Conservation (phyloP, 2,113 vertebrate species). For the Chelonoidis abingdonii region DNA sequence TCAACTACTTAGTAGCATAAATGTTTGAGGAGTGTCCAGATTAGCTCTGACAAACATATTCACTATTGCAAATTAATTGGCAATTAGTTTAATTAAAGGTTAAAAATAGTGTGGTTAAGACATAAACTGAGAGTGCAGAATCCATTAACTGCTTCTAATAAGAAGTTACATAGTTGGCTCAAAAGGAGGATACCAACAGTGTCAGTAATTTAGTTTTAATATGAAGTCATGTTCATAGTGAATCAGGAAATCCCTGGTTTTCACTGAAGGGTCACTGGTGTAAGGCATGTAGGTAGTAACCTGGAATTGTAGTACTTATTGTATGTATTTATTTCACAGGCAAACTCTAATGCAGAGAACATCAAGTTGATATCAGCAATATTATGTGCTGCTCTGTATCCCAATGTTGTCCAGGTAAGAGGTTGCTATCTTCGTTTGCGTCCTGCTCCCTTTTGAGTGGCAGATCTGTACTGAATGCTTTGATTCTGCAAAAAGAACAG, state of each 20-base stretch:
- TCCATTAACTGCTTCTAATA: not conserved
- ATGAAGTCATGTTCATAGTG: not conserved
- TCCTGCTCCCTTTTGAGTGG: not conserved
- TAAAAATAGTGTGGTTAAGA: not conserved
- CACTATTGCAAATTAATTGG: not conserved
- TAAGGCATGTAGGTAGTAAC: not conserved
- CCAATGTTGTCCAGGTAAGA: slow-evolving; percentile 96
- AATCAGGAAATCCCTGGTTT: not conserved
- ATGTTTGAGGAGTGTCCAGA: not conserved
- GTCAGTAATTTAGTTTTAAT: not conserved
- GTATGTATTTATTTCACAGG: slow-evolving; percentile 75
- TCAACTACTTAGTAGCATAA: not conserved
- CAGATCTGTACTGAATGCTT: not conserved
- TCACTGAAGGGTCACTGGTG: not conserved
- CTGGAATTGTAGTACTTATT: not conserved
- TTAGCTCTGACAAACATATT: not conserved
- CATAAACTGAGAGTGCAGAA: not conserved
- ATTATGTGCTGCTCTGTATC: slow-evolving; percentile 96
- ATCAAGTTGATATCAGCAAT: slow-evolving; percentile 93
- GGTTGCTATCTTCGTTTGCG: not conserved
- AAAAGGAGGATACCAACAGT: not conserved
- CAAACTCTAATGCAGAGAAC: slow-evolving; percentile 94
- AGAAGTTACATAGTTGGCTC: not conserved
- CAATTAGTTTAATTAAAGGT: not conserved
- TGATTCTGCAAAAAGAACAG: not conserved